Evolutionary conservation across 2,113 vertebrate genomes (phyloP), one percentile per base, ranked within the genome.

Genomic region (Etheostoma cragini): DNA sequence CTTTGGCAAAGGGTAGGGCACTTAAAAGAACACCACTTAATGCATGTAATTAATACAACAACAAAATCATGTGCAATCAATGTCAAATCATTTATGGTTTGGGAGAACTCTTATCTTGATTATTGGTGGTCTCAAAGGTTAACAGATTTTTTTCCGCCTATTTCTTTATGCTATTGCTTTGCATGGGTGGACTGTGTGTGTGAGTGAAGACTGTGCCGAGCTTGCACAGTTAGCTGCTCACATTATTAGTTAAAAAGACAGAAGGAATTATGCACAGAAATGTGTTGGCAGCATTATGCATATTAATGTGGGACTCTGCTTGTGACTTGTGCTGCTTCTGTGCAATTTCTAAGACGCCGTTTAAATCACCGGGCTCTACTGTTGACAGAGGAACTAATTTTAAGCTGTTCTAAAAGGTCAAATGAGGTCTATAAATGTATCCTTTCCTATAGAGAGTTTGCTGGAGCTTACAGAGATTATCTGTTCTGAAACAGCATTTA

Each of bases 171-270:
- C 45, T 66, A 76, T 22, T 8, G 46, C 49, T n/a, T 19, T 50
- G 58, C 22, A 38, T 46, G 64, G 64, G 35, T 64, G 38, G n/a
- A 63, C 71, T 68, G 70, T 62, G 46, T 33, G 33, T 68, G 33
- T 52, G 70, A 81, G 38, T 70, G 47, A 75, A 80, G 72, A 35
- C 46, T 50, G 61, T 65, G 52, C 8, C 56, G 38, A 63, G 42
- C 54, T 53, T 78, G 53, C 54, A 61, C 74, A 77, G 65, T 77
- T 72, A 80, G 76, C 53, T 79, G 72, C 70, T 87, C 71, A 76
- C 69, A 65, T 87, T 70, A 82, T 80, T 76, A 70, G 69, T 80
- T 78, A 80, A 82, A 76, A 24, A 81, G 64, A 87, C 54, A 72
- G 24, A 77, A 53, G 35, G 49, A 80, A 76, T 60, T 70, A 73